Evolutionary conservation across 2,888 invertebrate genomes (phyloP), one percentile per base, ranked within the genome.

Genomic region (Heliconius sara): DNA sequence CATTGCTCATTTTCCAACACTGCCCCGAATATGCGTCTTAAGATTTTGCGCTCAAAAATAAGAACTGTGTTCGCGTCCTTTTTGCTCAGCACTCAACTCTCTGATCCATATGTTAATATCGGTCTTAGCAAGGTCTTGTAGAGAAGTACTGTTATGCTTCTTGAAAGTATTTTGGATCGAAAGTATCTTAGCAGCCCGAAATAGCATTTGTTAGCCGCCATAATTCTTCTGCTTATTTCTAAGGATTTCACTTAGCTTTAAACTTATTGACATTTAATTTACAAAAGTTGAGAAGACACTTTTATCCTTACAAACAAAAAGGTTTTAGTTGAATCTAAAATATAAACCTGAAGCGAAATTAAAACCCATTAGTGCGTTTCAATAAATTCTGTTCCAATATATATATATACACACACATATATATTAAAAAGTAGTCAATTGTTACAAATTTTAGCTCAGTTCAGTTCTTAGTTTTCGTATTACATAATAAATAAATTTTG

Each of bases 301-400:
- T 63, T 75, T 22, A 66, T 27, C 25, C 47, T 47, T 47, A 47
- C 7, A 43, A 60, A 47, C 27, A 66, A 43, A 75, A 75, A 47
- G 65, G 47, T 27, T 27, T 27, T 19, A 74, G 9, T 43, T 13
- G 7, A n/a, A 60, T 25, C 22, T 43, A 27, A 66, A 52, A 67
- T 39, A 27, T 47, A 30, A 47, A 52, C 16, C 67, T 66, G 27
- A 47, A 16, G 67, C 76, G 57, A 67, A 52, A 57, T 73, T 68
- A 78, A 67, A 78, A 78, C 27, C 34, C 25, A 73, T 78, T 52
- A 67, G 27, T 74, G 52, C 57, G 47, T 78, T 73, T 57, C 67
- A 78, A 66, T 78, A 74, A 78, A 72, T 66, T 65, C 71, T 63
- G 70, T 34, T 73, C 47, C 73, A 73, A 68, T 73, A 74, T 65